These are phyloP conservation scores for Astropecten irregularis DNA, from an alignment of 53 echinoderm and acorn worm genomes.

Conservation along the genomic window DNA sequence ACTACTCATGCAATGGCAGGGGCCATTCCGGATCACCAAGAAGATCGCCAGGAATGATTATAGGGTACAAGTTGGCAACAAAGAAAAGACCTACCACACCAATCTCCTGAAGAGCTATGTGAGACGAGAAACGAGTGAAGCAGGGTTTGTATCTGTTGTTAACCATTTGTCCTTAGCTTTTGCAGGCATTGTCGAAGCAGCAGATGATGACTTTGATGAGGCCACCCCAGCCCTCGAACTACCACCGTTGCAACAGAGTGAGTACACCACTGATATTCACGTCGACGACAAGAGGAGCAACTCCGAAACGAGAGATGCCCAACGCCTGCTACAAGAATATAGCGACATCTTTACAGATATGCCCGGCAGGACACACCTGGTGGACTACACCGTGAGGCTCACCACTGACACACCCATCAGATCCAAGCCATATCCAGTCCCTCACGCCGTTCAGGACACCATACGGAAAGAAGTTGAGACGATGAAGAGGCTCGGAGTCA, in stretches of 20 bases:
- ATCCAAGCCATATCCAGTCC: conserved; percentile 1
- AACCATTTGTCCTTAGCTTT: not conserved
- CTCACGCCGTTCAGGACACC: not conserved
- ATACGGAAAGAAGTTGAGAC: conserved; percentile 1
- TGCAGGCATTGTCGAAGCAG: not conserved
- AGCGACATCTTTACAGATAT: conserved; percentile 31
- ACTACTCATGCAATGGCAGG: no score
- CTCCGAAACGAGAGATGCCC: not conserved
- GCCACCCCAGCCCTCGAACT: not conserved
- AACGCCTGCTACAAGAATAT: not conserved
- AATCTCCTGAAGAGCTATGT: conserved; percentile 53
- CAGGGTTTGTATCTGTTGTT: not conserved
- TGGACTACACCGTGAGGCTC: conserved; percentile 8
- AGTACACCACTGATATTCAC: conserved; percentile 25
- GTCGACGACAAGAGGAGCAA: not conserved
- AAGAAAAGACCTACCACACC: conserved; percentile 45
- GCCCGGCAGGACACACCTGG: conserved; percentile 19
- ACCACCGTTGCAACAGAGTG: conserved; percentile 18
- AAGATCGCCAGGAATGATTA: conserved; percentile 25
- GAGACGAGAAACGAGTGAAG: not conserved
- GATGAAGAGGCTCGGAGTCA: not conserved
- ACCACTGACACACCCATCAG: not conserved
- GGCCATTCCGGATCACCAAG: not conserved
- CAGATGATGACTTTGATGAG: not conserved
- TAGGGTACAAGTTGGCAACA: not conserved